Base-by-base conservation (phyloP, 2,797 vertebrate species). In the Anomalospiza imberbis region DNA sequence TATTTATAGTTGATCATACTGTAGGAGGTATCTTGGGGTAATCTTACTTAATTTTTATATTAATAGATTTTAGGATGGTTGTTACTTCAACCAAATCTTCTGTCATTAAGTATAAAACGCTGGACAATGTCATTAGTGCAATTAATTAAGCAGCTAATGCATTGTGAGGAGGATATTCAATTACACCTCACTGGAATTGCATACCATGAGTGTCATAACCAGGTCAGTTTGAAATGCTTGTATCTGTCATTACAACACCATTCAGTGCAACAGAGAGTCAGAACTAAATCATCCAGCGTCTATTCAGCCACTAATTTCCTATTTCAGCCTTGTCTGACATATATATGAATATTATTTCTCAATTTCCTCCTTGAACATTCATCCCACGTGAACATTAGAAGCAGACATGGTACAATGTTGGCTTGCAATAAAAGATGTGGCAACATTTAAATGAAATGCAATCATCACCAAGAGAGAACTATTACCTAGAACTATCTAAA, bases 91-190 rank as follows among this genome's bases (percentile, higher is more conserved):
- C 31, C 76, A 91, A 89, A 93, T 87, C 72, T 76, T 94, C 47
- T 83, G 45, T 71, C 79, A 88, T 79, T 61, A 60, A 57, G 16
- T 66, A 17, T 71, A 47, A 90, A 85, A 93, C 73, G 31, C 63
- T 82, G 60, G 80, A 91, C 91, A 92, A 79, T 32, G 74, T 77
- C 89, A 95, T 95, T 92, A 94, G 57, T 50, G 51, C 82, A 92
- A 92, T 71, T 91, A 95, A 95, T 95, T 96, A 94, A 88, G 93
- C 74, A 93, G 45, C 34, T 94, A 96, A 96, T 90, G 76, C 61
- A 54, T 86, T 95, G 73, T 84, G 54, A n/a, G 80, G 63, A 85
- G 45, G 31, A 58, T 73, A 92, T 63, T 94, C 65, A 95, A 95
- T 94, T 89, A 80, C 44, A 57, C 42, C 32, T 48, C 70, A 18